Percentiles rank a stretch among this genome's conserved stretches.
phyloP scores from a whole-genome alignment of 1,140 invertebrate species.

The Chymomyza costata region DNA sequence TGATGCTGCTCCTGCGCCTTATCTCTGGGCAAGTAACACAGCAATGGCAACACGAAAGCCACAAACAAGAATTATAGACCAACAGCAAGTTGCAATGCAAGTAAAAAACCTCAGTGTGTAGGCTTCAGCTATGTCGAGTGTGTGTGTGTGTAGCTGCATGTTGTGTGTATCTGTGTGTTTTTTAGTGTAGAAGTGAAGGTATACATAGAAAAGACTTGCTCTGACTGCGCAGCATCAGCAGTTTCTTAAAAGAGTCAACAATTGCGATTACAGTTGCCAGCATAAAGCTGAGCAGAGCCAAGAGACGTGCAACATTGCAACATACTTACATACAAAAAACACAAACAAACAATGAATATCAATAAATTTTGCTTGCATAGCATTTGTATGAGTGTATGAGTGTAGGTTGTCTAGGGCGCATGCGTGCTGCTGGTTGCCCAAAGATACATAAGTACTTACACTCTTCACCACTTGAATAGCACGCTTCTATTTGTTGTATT shows the following conservation, averaged over 20 bases:
- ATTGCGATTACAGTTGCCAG: conserved; percentile 41
- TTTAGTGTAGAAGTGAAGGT: conserved; percentile 55
- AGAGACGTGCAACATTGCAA: conserved; percentile 28
- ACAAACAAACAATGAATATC: conserved; percentile 53
- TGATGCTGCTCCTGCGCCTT: conserved; percentile 50
- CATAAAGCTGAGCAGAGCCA: conserved; percentile 29
- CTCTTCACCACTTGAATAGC: too few relatives aligned
- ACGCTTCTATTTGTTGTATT: too few relatives aligned
- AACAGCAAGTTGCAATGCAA: conserved; percentile 59
- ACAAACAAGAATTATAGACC: conserved; percentile 72
- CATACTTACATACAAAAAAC: too few relatives aligned
- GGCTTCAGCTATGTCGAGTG: conserved; percentile 6
- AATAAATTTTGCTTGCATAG: conserved; percentile 53
- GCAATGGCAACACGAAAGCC: conserved; percentile 60
- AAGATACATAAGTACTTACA: too few relatives aligned
- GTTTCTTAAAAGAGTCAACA: conserved; percentile 31
- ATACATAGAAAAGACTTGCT: too few relatives aligned
- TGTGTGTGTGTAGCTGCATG: conserved; percentile 17
- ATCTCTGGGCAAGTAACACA: conserved; percentile 30
- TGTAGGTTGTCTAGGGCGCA: too few relatives aligned
- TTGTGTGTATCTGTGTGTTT: too few relatives aligned
- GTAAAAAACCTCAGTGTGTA: not conserved
- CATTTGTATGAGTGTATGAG: too few relatives aligned
- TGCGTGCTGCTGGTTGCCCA: too few relatives aligned
- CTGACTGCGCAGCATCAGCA: conserved; percentile 35